These are phyloP conservation scores for Archilochus colubris DNA, from an alignment of 2,113 vertebrate species.

Conservation along the genomic window DNA sequence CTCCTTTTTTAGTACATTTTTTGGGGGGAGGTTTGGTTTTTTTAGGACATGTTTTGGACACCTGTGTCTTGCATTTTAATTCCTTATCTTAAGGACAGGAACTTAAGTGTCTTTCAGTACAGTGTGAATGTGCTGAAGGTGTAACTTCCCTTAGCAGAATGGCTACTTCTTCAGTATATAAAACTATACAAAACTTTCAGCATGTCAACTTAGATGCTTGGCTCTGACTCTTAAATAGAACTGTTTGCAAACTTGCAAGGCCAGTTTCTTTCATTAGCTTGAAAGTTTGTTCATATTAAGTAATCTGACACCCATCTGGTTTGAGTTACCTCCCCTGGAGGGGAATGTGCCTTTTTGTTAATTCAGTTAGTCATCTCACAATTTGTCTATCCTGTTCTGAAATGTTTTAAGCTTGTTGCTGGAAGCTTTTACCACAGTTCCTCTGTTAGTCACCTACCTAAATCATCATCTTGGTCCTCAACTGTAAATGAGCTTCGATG, in stretches of 20 bases:
- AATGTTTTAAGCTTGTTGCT: background rate
- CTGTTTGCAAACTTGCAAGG: background rate
- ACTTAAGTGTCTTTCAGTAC: background rate
- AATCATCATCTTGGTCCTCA: background rate
- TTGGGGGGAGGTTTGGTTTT: background rate
- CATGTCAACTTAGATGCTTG: background rate
- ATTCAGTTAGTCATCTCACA: background rate
- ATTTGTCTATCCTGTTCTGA: background rate
- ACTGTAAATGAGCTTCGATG: background rate
- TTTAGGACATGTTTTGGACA: background rate
- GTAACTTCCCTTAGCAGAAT: background rate
- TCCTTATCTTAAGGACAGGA: background rate
- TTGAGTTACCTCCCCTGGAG: background rate
- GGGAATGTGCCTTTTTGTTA: background rate
- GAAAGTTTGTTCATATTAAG: background rate
- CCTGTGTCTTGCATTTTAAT: background rate
- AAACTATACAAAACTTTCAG: background rate
- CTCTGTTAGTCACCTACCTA: background rate
- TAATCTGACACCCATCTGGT: background rate
- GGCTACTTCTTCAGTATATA: background rate
- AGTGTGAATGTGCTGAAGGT: background rate
- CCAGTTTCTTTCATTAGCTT: constrained; percentile 5
- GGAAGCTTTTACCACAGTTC: background rate
- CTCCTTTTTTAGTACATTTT: background rate
- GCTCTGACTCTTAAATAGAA: background rate